These are phyloP conservation scores for Chydorus sphaericus DNA, from an alignment of 2,888 invertebrate genomes.

Conservation along the genomic window DNA sequence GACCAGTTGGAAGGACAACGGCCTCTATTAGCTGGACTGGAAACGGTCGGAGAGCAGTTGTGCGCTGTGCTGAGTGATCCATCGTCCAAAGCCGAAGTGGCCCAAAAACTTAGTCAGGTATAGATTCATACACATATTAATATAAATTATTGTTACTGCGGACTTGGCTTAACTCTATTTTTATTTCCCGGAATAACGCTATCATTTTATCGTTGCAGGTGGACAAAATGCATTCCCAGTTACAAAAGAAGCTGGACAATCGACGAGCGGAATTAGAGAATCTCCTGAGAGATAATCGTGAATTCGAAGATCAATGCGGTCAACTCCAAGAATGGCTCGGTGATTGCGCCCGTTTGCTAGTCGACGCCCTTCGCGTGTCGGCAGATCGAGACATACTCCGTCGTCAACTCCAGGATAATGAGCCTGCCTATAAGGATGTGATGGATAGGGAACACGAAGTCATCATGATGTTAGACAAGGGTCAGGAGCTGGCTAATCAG, in stretches of 20 bases:
- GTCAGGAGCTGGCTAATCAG: constrained; percentile 48
- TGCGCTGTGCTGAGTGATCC: constrained; percentile 66
- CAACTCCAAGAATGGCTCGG: constrained; percentile 81
- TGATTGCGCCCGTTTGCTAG: constrained; percentile 56
- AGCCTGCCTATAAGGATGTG: constrained; percentile 76
- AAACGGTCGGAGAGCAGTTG: constrained; percentile 62
- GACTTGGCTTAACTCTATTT: no score
- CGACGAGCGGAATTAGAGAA: constrained; percentile 82
- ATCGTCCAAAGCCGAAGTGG: constrained; percentile 77
- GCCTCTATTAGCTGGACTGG: constrained; percentile 71
- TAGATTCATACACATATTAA: no score
- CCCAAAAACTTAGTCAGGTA: constrained; percentile 66
- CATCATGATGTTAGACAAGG: constrained; percentile 84
- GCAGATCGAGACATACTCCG: constrained; percentile 68
- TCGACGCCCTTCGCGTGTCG: constrained; percentile 66
- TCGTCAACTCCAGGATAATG: constrained; percentile 75
- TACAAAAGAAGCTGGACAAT: constrained; percentile 78
- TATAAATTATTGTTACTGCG: no score
- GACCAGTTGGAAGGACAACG: constrained; percentile 77
- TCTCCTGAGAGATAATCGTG: constrained; percentile 65
- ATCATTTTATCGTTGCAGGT: no score
- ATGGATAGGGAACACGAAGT: constrained; percentile 82
- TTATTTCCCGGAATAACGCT: no score
- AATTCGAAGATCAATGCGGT: constrained; percentile 76
- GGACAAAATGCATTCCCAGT: constrained; percentile 71